Base-by-base conservation (phyloP, 2,888 invertebrate genomes). In the Hypolimnas misippus region DNA sequence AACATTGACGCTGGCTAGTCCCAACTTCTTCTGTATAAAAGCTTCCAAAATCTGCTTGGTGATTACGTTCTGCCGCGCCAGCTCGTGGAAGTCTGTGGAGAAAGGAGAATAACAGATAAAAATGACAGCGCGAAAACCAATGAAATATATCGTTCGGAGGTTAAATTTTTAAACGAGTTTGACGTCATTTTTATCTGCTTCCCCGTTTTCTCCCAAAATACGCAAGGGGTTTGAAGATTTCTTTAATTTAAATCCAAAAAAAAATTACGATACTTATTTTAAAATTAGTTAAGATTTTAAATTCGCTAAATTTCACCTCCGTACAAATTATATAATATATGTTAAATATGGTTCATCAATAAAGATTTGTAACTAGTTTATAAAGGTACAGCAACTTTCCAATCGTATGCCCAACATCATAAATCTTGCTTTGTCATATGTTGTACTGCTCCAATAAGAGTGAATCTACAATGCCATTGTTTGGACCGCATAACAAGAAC, bases 11-110 rank as follows among this genome's bases (percentile, higher is more conserved):
- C 78, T 89, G 70, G 92, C 89, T 3, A 95, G 92, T 58, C 95
- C 95, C 49, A 96, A 81, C 46, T 94, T 93, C 78, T 95, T 94
- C 82, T 96, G 95, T 68, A 96, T 88, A 77, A 93, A 96, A 64
- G 95, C 95, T 77, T 95, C 95, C 70, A 96, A 92, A 71, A 96
- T 95, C 90, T 95, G 95, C 85, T 95, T 94, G 33, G 96, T 96
- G 82, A 96, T 96, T 83, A 94, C 93, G 91, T 96, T 96, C 92
- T 96, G 95, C 68, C 95, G 90, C 74, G 94, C 94, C 83, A 96
- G 84, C 84, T 96, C 95, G 71, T 93, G 92, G 57, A 83, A 72
- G 75, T 83, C 92, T 92, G 92, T 71, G 87, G 79, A 87, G 88
- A 87, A 87, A 86, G 79, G 88, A 90, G 89, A 88, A 81, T 60